These are phyloP conservation scores for Rhinopithecus roxellana DNA, from an alignment of 2,113 vertebrate genomes.

Conservation along the genomic window DNA sequence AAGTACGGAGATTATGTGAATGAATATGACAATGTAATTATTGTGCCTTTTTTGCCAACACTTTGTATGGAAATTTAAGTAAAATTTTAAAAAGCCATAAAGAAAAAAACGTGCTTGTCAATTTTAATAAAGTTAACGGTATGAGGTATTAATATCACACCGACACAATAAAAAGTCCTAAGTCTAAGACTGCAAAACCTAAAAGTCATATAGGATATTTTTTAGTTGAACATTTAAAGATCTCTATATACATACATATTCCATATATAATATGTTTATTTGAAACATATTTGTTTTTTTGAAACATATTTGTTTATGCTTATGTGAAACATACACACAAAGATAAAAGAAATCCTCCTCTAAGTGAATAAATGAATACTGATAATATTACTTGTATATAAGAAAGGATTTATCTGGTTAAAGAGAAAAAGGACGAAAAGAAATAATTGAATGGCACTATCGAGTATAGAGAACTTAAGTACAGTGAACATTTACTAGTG, in stretches of 20 bases:
- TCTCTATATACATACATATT: neutral
- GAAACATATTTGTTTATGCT: too few relatives aligned
- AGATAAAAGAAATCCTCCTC: neutral
- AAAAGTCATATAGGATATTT: neutral
- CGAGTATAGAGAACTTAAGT: neutral
- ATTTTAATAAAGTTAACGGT: constrained; percentile 18
- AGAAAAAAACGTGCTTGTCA: neutral
- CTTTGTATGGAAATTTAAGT: neutral
- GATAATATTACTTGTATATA: neutral
- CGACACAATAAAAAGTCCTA: neutral
- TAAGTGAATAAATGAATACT: neutral
- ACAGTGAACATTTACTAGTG: neutral
- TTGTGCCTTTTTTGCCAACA: neutral
- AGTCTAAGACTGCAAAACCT: neutral
- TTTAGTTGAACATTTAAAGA: neutral
- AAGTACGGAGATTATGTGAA: neutral
- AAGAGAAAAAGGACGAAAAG: neutral
- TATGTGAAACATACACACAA: neutral
- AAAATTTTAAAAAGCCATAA: neutral
- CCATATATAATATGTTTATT: too few relatives aligned
- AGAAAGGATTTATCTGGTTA: neutral
- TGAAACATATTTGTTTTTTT: too few relatives aligned
- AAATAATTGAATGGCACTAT: neutral
- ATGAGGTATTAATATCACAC: neutral
- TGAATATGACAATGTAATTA: neutral